phyloP scores from a whole-genome alignment of 2,797 vertebrate genomes.

The Rhinella marina region DNA sequence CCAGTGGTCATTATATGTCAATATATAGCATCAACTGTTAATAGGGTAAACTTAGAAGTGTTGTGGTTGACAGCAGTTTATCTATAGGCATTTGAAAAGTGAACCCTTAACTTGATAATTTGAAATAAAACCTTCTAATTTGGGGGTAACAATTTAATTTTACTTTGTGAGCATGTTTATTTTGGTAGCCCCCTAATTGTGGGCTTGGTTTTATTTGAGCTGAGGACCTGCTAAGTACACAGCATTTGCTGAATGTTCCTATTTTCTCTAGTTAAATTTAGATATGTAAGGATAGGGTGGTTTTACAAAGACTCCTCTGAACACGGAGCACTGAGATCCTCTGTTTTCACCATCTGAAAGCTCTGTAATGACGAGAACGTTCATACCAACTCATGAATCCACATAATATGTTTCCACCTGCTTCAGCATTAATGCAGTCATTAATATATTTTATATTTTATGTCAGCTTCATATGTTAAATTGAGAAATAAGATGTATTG shows the following conservation, averaged over 20 bases:
- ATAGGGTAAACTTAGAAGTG: background rate
- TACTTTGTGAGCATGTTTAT: conserved; percentile 18
- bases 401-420: background rate
- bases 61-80: background rate
- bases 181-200: conserved; percentile 42
- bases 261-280: conserved; percentile 54
- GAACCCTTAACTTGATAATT: background rate
- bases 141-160: conserved; percentile 19
- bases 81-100: background rate
- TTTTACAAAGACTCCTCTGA: conserved; percentile 38
- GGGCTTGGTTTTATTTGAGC: conserved; percentile 16
- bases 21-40: background rate
- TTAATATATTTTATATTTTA: background rate
- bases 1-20: too few relatives aligned
- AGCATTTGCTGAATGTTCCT: conserved; percentile 7
- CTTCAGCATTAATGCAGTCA: background rate
- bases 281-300: conserved; percentile 13
- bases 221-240: conserved; percentile 32
- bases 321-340: background rate
- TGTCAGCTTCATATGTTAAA: background rate
- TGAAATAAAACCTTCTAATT: conserved; percentile 16
- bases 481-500: background rate
- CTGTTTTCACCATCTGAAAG: conserved; percentile 12
- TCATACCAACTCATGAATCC: background rate
- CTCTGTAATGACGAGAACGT: background rate